Evolutionary conservation across 1,140 invertebrate genomes (phyloP), one percentile per base, ranked within the genome.

Genomic region (Parasteatoda tepidariorum): DNA sequence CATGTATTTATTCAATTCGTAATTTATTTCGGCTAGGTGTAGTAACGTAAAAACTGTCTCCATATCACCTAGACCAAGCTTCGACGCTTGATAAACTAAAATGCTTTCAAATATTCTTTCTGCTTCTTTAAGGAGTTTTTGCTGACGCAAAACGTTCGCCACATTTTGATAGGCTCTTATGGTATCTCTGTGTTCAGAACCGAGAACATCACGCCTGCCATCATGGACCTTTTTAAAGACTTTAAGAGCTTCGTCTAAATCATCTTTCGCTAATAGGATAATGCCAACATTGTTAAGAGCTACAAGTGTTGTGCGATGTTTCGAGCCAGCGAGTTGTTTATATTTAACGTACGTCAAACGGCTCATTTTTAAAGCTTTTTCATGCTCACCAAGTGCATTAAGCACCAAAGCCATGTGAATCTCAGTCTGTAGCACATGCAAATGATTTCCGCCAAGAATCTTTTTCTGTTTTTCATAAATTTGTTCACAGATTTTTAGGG

Each of bases 171-270:
- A 62, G 3, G 86, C 83, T 62, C 82, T 87, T 9, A 88, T 34
- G 11, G 87, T 87, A 64, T 87, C 86, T 4, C 84, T 28, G 78
- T 88, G 84, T 74, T 84, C 66, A 7, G n/a, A 13, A 2, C 88
- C 88, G 28, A 88, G 78, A 57, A 85, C 54, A 3, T 70, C 70
- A 70, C 84, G 85, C 13, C 71, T 84, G 2, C 71, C 84, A 38
- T 86, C 57, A 22, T 85, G 86, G 22, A 88, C 85, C 67, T 85
- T 55, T 81, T 84, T 55, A 75, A 70, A 87, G 6, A 86, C 66
- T 0, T 34, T 6, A 7, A 79, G 22, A 15, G 83, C 83, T 62
- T 84, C 78, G 4, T 67, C 54, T 2, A 67, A n/a, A 59, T 34
- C 70, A 5, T 57, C 83, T 57, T 68, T 38, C 2, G 22, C 34